phyloP scores from a whole-genome alignment of 2,797 vertebrate genomes.

The Mycteria americana region DNA sequence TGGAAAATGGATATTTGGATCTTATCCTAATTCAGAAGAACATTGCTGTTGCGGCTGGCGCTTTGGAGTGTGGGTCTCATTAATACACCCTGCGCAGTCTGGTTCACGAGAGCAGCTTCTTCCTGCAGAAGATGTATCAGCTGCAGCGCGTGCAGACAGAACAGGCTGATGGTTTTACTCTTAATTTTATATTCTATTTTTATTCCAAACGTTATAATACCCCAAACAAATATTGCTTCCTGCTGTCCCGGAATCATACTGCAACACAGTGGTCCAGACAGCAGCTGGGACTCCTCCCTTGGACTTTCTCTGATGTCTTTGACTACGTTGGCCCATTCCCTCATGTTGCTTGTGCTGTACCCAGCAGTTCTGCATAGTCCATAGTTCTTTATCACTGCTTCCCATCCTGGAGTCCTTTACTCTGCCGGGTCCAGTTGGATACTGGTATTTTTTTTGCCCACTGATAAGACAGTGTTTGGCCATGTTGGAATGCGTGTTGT shows the following conservation, averaged over 20 bases:
- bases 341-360: fast-evolving
- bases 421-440: neutral
- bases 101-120: neutral
- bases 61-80: neutral
- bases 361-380: fast-evolving
- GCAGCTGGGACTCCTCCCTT: neutral
- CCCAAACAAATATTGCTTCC: neutral
- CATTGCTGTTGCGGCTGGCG: fast-evolving
- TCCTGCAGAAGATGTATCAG: neutral
- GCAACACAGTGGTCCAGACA: fast-evolving
- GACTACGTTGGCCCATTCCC: fast-evolving
- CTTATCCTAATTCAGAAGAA: neutral
- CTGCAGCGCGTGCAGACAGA: neutral
- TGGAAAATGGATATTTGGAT: neutral
- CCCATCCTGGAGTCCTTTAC: neutral
- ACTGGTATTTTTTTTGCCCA: neutral
- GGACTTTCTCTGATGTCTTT: neutral
- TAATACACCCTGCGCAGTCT: neutral
- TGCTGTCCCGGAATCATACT: neutral
- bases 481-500: fast-evolving
- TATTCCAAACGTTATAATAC: fast-evolving
- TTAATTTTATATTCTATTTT: neutral
- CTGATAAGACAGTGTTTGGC: neutral
- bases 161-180: neutral
- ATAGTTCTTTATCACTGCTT: neutral